Evolutionary conservation across 2,888 invertebrate species (phyloP), one percentile per base, ranked within the genome.

Genomic region (Priocnemis perturbator): DNA sequence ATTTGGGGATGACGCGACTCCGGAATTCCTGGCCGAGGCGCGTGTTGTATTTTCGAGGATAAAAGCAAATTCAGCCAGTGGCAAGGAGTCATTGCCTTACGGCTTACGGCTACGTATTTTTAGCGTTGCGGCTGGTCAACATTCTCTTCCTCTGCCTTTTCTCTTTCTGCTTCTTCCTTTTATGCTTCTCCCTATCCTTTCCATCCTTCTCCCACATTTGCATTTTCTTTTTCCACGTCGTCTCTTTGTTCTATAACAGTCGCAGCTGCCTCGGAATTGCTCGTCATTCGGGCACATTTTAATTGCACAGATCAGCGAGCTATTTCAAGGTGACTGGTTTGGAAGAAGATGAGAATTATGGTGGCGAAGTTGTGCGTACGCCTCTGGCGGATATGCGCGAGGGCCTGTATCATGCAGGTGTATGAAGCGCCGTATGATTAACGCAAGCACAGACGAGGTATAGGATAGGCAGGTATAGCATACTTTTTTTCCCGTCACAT

Each of bases 101-200:
- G 81, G 76, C 83, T 83, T 76, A 80, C 74, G 81, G 76, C 71
- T 73, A 77, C 77, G 81, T 83, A 79, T 79, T 82, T 83, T 82
- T 84, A 82, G 78, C 70, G 67, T 65, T 69, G 60, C 60, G 73
- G 80, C 79, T 84, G 84, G 81, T 83, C 84, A 80, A 78, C 84
- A 83, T 83, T 83, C 82, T 76, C 77, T 77, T 68, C 61, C 63
- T 72, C 69, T 55, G 17, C 53, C 47, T 11, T 17, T 20, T 17
- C 50, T n/a, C 23, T 17, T 52, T 37, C 19, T 19, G 4, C 56
- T 45, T 50, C 14, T 15, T 26, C 47, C 58, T 50, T 45, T 53
- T 45, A 15, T 19, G 66, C 37, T 47, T 52, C 55, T 67, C 70
- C 60, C 65, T 59, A 14, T 26, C 74, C 69, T 67, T 70, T 71